Percentiles rank a stretch among this genome's conserved stretches.
phyloP scores from a whole-genome alignment of 2,888 invertebrate species.

The Drosophila gaucha region DNA sequence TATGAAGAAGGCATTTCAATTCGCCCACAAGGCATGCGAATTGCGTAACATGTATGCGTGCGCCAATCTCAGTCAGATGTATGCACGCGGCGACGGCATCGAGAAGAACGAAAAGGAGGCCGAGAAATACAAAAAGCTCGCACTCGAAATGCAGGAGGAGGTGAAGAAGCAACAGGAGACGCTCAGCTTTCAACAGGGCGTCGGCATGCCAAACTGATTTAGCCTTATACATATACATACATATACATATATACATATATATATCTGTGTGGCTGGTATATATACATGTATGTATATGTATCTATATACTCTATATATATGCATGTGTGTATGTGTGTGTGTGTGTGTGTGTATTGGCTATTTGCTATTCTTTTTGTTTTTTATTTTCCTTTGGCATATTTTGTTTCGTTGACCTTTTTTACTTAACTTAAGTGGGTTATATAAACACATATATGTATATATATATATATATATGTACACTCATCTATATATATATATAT shows the following conservation, averaged over 20 bases:
- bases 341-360: neutral
- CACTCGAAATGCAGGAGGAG: constrained; percentile 90
- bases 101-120: constrained; percentile 90
- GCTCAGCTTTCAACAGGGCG: constrained; percentile 86
- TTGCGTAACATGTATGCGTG: constrained; percentile 94
- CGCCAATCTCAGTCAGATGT: constrained; percentile 95
- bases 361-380: neutral
- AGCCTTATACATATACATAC: constrained; percentile 7
- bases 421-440: constrained; percentile 34
- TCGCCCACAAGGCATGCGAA: constrained; percentile 92
- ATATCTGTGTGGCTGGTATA: too few species aligned
- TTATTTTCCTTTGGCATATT: neutral
- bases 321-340: neutral
- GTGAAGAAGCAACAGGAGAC: constrained; percentile 86
- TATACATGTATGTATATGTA: neutral
- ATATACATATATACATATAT: constrained; percentile 7
- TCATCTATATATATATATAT: constrained; percentile 5
- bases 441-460: constrained; percentile 6
- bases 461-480: constrained; percentile 13
- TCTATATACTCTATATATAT: neutral
- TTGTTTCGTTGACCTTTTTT: constrained; percentile 13
- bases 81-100: constrained; percentile 92
- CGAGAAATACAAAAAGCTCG: constrained; percentile 89
- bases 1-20: constrained; percentile 91
- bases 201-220: constrained; percentile 78